Evolutionary conservation across 2,797 vertebrate species (phyloP).

Genomic region (Adrianichthys oophorus): DNA sequence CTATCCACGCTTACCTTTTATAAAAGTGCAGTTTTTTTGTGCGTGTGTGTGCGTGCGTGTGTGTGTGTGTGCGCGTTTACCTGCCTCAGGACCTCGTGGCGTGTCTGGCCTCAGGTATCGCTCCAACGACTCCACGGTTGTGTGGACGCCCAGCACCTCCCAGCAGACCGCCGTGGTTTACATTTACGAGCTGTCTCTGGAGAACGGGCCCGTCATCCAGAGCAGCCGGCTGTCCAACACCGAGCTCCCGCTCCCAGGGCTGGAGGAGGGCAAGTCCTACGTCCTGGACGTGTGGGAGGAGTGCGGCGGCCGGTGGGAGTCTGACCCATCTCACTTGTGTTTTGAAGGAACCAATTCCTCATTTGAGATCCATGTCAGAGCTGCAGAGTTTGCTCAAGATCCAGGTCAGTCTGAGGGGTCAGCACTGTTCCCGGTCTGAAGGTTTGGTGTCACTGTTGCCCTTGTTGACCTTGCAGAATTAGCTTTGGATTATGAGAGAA

Average conservation of each 20-base stretch:
- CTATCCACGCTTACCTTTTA: no score
- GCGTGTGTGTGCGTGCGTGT: no score
- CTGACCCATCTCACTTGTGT: conserved; percentile 20
- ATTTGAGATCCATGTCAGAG: background rate
- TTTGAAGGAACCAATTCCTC: conserved; percentile 35
- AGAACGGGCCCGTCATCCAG: conserved; percentile 38
- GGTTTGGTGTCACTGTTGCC: accelerated
- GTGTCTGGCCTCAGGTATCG: conserved; percentile 63
- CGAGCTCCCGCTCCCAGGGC: conserved; percentile 32
- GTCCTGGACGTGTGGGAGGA: conserved; percentile 67
- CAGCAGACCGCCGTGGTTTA: conserved; percentile 27
- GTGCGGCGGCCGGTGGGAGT: conserved; percentile 44
- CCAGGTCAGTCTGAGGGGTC: conserved; percentile 33
- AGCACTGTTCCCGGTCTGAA: background rate
- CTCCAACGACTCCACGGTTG: conserved; percentile 45
- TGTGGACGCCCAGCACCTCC: conserved; percentile 39
- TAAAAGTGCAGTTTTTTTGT: no score
- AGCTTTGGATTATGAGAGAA: conserved; percentile 3
- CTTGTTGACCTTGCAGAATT: conserved; percentile 14
- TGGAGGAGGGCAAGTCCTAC: conserved; percentile 53
- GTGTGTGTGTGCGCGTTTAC: no score
- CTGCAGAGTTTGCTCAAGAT: background rate
- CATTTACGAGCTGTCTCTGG: conserved; percentile 52
- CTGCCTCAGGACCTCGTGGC: conserved; percentile 44
- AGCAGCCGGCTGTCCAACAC: conserved; percentile 21